These are phyloP conservation scores for Thaumatotibia leucotreta DNA, from an alignment of 1,140 invertebrate genomes.

Conservation along the genomic window DNA sequence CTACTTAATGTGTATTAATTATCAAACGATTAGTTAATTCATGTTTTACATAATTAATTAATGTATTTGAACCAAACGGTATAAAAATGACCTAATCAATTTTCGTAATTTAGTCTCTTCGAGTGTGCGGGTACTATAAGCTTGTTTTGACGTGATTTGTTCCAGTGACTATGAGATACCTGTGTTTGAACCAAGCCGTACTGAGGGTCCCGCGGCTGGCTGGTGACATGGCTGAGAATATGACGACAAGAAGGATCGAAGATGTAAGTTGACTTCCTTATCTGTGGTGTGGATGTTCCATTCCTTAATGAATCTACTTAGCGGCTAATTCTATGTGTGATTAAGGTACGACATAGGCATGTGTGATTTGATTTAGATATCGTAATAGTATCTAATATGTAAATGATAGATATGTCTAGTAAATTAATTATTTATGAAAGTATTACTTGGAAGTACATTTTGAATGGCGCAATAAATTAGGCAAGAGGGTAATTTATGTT, in stretches of 20 bases:
- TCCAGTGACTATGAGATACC: not conserved
- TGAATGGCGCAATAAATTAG: not conserved
- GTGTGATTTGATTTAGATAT: not conserved
- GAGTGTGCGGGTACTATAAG: not conserved
- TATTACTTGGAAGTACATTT: constrained; percentile 20
- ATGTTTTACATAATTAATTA: constrained; percentile 5
- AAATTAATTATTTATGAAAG: constrained; percentile 18
- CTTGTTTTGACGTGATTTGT: not conserved
- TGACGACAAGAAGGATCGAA: not conserved
- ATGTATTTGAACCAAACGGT: not conserved
- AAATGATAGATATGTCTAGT: not conserved
- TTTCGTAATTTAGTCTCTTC: not conserved
- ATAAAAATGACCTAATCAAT: constrained; percentile 7
- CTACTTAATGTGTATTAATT: not conserved
- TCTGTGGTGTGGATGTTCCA: not conserved
- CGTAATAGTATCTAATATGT: not conserved
- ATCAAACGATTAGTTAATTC: not conserved
- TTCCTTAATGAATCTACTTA: no score
- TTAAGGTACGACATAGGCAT: no score
- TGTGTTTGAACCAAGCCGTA: not conserved
- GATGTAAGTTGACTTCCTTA: not conserved
- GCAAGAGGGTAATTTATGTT: not conserved
- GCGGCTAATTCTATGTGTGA: no score
- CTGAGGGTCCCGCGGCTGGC: not conserved
- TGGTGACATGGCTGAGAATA: not conserved